Base-by-base conservation (phyloP, 2,797 vertebrate genomes). In the Zenarchopterus dispar region DNA sequence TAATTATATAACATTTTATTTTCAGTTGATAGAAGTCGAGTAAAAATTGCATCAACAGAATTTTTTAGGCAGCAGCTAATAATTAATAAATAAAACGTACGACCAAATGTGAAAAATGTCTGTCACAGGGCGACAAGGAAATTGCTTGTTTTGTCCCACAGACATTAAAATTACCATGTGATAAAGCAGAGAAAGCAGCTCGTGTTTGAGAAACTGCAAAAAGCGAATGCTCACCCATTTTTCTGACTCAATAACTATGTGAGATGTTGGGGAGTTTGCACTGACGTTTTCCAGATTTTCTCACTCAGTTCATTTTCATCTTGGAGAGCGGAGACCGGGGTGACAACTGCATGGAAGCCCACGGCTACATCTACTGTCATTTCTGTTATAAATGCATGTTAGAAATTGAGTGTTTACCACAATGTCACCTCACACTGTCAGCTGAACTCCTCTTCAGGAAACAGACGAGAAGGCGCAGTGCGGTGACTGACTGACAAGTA, bases 321-420 rank as follows among this genome's bases (percentile, higher is more conserved):
- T 13, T 24, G 21, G 42, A 51, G n/a, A 24, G 6, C 11, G 63
- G 8, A 60, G 56, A 60, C 23, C 50, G 21, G 7, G 8, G 47
- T 58, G 58, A 62, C 61, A 67, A 58, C 63, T 58, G 49, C 41
- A 39, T 52, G 53, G 60, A 82, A 61, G 64, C 6, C 31, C 1
- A 33, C 21, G 62, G 59, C 73, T 77, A 70, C 48, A 58, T 62
- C 74, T 73, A 53, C 55, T 63, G 62, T 45, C 50, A 47, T 69
- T 62, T 75, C 78, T 46, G 47, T 58, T 60, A 42, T 77, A 75
- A 80, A 81, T 80, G 36, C 31, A 71, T 75, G 76, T 77, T 80
- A 57, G 39, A 75, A 84, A 73, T 61, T 52, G 64, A 61, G 77
- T 72, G 67, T 85, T 84, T 80, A 80, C 72, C 43, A 6, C 50